Evolutionary conservation across 2,888 invertebrate species (phyloP).

Genomic region (Nemotelus nigrinus): DNA sequence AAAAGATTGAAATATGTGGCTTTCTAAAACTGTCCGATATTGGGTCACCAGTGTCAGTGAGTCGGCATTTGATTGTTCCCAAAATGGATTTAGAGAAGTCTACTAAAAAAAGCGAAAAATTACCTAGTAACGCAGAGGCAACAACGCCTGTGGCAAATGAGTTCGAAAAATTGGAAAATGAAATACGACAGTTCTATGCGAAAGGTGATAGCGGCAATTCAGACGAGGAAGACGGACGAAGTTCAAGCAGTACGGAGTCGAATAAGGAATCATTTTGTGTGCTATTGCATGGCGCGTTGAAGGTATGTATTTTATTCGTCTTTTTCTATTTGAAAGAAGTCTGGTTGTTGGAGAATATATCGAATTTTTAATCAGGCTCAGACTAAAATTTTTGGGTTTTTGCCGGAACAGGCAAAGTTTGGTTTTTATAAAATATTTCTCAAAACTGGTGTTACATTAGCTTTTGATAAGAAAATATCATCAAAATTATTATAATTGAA

Average conservation of each 20-base stretch:
- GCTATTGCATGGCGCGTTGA: constrained; percentile 89
- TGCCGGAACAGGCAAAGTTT: too few relatives aligned
- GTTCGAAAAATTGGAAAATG: constrained; percentile 62
- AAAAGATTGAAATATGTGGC: constrained; percentile 84
- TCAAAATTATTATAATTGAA: too few relatives aligned
- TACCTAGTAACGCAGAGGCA: constrained; percentile 43
- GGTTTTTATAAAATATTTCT: too few relatives aligned
- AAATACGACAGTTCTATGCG: constrained; percentile 62
- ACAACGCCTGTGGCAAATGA: constrained; percentile 52
- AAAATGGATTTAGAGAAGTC: constrained; percentile 67
- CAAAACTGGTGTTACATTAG: too few relatives aligned
- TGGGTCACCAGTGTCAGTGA: constrained; percentile 90
- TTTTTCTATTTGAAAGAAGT: not conserved
- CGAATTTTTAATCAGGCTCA: too few relatives aligned
- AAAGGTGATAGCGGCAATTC: constrained; percentile 60
- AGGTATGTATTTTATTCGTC: constrained; percentile 66
- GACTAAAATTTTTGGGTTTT: too few relatives aligned
- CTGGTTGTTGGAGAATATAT: too few relatives aligned
- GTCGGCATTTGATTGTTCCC: constrained; percentile 89
- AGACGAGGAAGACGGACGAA: constrained; percentile 54
- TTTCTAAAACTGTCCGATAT: constrained; percentile 89
- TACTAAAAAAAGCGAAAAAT: constrained; percentile 59
- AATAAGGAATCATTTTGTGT: constrained; percentile 88
- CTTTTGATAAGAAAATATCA: too few relatives aligned
- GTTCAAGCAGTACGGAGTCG: constrained; percentile 48